Evolutionary conservation across 2,888 invertebrate genomes (phyloP), one percentile per base, ranked within the genome.

Genomic region (Conchocele bisecta): DNA sequence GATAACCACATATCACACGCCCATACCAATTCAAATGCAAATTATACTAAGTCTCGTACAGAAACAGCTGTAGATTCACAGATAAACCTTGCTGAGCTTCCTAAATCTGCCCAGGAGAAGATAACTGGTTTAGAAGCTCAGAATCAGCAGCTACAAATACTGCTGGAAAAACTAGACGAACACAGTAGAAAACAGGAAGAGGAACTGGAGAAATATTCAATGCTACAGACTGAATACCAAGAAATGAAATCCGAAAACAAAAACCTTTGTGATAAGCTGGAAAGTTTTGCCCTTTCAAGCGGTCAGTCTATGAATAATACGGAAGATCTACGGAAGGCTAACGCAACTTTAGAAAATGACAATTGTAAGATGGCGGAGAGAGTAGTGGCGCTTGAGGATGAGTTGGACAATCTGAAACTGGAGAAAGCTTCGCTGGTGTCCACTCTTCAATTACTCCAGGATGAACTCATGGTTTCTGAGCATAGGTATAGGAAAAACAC

Each of bases 401-500:
- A 86, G 33, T 53, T 86, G 24, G 31, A 54, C 7, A 76, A 68
- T 2, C 61, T 75, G 35, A 74, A 48, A n/a, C 61, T 66, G 54
- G 88, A 88, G 70, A 85, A 84, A 56, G 79, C 85, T 9, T 86
- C 87, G 3, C 60, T 87, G 42, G 44, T 86, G 24, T 71, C 82
- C 11, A 87, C 86, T 6, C 53, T 87, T 26, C 73, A 85, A 44
- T 67, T 86, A 13, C 56, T 88, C 54, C 87, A 88, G 69, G 87
- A 87, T 41, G 88, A 88, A 42, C 67, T 88, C 39, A 60, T 85
- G 22, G 68, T 70, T n/a, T 86, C 87, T 0, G 87, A 87, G 64
- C 76, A 73, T 24, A 70, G 73, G 42, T 51, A 70, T 11, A 41
- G 54, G 26, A 50, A 28, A 26, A 13, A 50, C 6, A 48, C 48